These are phyloP conservation scores for Adelognathus sp. DNA, from an alignment of 2,888 invertebrate genomes.

Conservation along the genomic window DNA sequence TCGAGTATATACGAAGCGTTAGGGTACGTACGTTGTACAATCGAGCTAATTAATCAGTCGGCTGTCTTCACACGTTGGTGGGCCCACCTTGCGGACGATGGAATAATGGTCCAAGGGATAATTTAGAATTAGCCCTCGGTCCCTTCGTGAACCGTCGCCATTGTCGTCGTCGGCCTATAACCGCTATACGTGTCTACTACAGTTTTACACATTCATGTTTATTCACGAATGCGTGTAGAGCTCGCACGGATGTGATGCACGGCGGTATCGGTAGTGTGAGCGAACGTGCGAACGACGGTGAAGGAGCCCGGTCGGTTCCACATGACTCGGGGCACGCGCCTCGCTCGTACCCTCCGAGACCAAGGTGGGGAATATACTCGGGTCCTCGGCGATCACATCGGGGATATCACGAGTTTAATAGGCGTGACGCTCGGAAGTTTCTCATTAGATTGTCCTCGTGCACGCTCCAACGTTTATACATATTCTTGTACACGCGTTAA, in stretches of 20 bases:
- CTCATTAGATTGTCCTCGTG: slow-evolving; percentile 43
- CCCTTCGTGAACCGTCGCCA: slow-evolving; percentile 54
- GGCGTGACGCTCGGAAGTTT: slow-evolving; percentile 57
- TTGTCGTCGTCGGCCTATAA: not conserved
- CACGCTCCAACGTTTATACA: slow-evolving; percentile 12
- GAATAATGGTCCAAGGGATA: slow-evolving; percentile 59
- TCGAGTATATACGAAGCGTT: not conserved
- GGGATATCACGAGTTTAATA: slow-evolving; percentile 60
- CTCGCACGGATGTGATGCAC: not conserved
- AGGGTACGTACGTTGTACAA: slow-evolving; percentile 48
- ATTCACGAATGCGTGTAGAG: not conserved
- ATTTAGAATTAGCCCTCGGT: slow-evolving; percentile 64
- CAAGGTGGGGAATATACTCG: slow-evolving; percentile 20
- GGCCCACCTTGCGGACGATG: slow-evolving; percentile 71
- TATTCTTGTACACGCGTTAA: not conserved
- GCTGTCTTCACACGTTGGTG: slow-evolving; percentile 74
- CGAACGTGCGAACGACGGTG: slow-evolving; percentile 33
- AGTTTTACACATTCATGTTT: slow-evolving; percentile 53
- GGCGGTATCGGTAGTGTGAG: slow-evolving; percentile 6
- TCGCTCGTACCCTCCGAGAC: slow-evolving; percentile 15
- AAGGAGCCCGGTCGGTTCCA: slow-evolving; percentile 40
- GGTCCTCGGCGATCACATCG: slow-evolving; percentile 40
- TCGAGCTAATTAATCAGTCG: slow-evolving; percentile 73
- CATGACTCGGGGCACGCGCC: slow-evolving; percentile 58
- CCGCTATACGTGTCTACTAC: slow-evolving; percentile 15